phyloP scores from a whole-genome alignment of 2,797 vertebrate genomes.

The Siniperca scherzeri region DNA sequence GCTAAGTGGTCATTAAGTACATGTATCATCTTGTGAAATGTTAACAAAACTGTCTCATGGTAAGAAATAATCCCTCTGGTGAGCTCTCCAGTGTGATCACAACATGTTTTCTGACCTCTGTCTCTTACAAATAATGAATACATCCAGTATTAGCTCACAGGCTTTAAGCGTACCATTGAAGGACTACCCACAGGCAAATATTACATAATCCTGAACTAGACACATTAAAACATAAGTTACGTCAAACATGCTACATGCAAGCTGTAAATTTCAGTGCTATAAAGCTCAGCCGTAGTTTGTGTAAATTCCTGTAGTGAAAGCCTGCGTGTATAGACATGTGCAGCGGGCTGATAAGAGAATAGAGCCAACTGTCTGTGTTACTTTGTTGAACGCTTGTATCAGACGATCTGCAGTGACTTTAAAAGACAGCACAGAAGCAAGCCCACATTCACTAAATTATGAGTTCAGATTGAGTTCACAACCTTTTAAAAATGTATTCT shows the following conservation, averaged over 20 bases:
- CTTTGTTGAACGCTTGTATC: conserved; percentile 39
- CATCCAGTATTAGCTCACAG: conserved; percentile 7
- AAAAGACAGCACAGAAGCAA: conserved; percentile 5
- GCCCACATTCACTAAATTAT: not conserved
- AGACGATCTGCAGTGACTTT: conserved; percentile 32
- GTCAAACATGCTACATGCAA: conserved; percentile 25
- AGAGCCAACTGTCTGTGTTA: conserved; percentile 42
- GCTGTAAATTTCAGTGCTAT: conserved; percentile 17
- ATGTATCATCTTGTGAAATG: conserved; percentile 19
- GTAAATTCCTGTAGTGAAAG: conserved; percentile 62
- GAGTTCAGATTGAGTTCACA: conserved; percentile 4
- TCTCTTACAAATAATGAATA: conserved; percentile 19
- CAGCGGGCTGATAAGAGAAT: conserved; percentile 64
- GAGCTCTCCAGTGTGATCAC: not conserved
- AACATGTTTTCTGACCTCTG: conserved; percentile 28
- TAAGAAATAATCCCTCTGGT: conserved; percentile 17
- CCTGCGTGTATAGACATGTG: conserved; percentile 65
- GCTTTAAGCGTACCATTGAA: not conserved
- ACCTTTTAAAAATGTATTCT: not conserved
- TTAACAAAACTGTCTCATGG: conserved; percentile 30
- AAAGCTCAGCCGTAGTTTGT: conserved; percentile 46
- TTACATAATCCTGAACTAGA: conserved; percentile 14
- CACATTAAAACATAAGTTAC: conserved; percentile 18
- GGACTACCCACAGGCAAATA: not conserved
- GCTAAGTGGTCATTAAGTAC: conserved; percentile 21